phyloP scores from a whole-genome alignment of 1,140 invertebrate genomes.

The Drosophila funebris region DNA sequence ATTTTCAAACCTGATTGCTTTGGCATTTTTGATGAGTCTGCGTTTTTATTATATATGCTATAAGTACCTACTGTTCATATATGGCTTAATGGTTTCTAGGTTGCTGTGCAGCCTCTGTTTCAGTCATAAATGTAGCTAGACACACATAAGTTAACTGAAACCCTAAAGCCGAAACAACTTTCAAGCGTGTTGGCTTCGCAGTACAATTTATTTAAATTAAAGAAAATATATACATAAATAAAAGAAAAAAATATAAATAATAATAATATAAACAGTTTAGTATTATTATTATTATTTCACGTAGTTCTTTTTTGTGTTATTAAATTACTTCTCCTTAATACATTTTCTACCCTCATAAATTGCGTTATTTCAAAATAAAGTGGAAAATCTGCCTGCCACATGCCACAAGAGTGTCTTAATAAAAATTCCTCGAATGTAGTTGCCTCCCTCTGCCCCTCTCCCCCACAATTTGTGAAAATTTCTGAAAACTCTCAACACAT shows the following conservation, averaged over 20 bases:
- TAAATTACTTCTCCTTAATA: neutral
- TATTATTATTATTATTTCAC: too few species aligned
- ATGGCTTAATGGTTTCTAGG: neutral
- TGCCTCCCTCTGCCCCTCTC: neutral
- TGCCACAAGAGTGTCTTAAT: constrained; percentile 35
- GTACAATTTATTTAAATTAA: too few species aligned
- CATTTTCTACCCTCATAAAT: neutral
- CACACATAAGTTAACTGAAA: too few species aligned
- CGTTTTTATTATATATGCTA: constrained; percentile 34
- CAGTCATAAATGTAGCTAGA: too few species aligned
- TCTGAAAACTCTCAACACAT: constrained; percentile 10
- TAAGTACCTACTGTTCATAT: neutral
- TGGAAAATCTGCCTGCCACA: neutral
- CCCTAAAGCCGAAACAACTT: too few species aligned
- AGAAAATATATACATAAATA: too few species aligned
- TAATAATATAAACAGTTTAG: too few species aligned
- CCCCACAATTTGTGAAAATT: constrained; percentile 12
- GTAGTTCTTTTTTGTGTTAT: too few species aligned
- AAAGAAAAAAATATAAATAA: too few species aligned
- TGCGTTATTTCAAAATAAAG: neutral
- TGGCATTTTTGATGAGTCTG: constrained; percentile 72
- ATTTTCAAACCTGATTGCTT: constrained; percentile 77
- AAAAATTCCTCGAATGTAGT: constrained; percentile 28
- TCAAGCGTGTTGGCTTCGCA: too few species aligned
- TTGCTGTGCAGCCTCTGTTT: too few species aligned